Evolutionary conservation across 1,140 invertebrate genomes (phyloP).

Genomic region (Pachyrhynchus sulphureomaculatus): DNA sequence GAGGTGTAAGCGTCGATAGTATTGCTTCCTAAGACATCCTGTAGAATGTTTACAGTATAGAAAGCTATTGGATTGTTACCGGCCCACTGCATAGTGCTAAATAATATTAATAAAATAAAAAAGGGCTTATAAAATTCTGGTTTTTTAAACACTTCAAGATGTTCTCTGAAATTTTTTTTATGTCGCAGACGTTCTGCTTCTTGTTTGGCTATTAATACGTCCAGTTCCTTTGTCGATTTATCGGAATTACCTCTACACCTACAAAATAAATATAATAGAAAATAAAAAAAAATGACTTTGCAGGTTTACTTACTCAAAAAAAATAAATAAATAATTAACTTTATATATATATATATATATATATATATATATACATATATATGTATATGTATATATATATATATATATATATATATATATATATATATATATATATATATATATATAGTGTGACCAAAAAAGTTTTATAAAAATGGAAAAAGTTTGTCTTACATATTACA

Average conservation of each 20-base stretch:
- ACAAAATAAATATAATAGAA: too few relatives aligned
- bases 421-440: too few relatives aligned
- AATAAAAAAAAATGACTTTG: too few relatives aligned
- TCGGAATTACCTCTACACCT: conserved; percentile 51
- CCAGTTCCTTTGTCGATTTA: conserved; percentile 54
- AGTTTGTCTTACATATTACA: too few relatives aligned
- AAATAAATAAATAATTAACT: too few relatives aligned
- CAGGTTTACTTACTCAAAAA: too few relatives aligned
- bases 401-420: too few relatives aligned
- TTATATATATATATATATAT: too few relatives aligned
- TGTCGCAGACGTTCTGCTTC: background rate
- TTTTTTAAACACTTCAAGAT: conserved; percentile 38
- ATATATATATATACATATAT: too few relatives aligned
- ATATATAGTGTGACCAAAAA: too few relatives aligned
- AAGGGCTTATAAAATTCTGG: conserved; percentile 58
- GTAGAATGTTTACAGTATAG: conserved; percentile 67
- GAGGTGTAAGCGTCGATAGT: conserved; percentile 57
- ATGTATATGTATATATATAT: too few relatives aligned
- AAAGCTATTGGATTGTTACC: conserved; percentile 71
- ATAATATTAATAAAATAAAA: conserved; percentile 60
- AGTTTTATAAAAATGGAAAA: too few relatives aligned
- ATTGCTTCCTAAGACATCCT: conserved; percentile 53
- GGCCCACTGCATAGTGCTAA: conserved; percentile 62
- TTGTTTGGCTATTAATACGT: conserved; percentile 53
- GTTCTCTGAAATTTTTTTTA: conserved; percentile 14